Evolutionary conservation across 2,888 invertebrate species (phyloP), one percentile per base, ranked within the genome.

Genomic region (Galeopsomyia nigrocyanea): DNA sequence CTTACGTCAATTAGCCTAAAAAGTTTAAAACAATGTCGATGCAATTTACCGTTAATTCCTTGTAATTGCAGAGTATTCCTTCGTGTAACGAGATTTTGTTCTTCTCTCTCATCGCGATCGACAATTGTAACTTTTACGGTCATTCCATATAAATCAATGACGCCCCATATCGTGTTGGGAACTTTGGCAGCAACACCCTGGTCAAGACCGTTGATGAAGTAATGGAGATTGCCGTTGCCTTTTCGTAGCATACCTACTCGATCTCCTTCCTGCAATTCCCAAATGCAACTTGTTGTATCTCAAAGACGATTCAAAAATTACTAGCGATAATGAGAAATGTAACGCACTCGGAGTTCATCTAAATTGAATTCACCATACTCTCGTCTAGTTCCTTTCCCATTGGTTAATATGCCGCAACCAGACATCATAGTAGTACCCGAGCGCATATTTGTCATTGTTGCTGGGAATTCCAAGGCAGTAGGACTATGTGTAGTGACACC

Each of bases 381-480:
- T 75, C 96, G 90, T 76, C 95, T 91, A 1, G 95, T 96, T 6
- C 97, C 97, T 86, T 97, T 97, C 0, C 98, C 98, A 85, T 98
- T 98, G 2, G 96, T 94, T n/a, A 98, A 89, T 79, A 98, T 96
- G 69, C 97, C 98, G 88, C 96, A 96, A 0, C 98, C 98, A 19
- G 97, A 97, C 97, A 98, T 97, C 94, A 96, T 96, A 47, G 95
- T 94, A 0, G 95, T 96, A 10, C 97, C 91, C 1, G 87, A 87
- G 71, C 96, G 91, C 94, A 98, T 95, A 85, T 98, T 98, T 0
- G 98, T 98, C 97, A 98, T 97, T 1, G 98, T 98, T 0, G 97
- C 96, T 2, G 98, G 98, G 86, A 97, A 97, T 74, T 96, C 93
- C 71, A 98, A 89, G 0, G 92, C 92, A 0, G 92, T 91, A 2